These are phyloP conservation scores for Micronycteris hirsuta DNA, from an alignment of 2,113 vertebrate genomes.

Conservation along the genomic window DNA sequence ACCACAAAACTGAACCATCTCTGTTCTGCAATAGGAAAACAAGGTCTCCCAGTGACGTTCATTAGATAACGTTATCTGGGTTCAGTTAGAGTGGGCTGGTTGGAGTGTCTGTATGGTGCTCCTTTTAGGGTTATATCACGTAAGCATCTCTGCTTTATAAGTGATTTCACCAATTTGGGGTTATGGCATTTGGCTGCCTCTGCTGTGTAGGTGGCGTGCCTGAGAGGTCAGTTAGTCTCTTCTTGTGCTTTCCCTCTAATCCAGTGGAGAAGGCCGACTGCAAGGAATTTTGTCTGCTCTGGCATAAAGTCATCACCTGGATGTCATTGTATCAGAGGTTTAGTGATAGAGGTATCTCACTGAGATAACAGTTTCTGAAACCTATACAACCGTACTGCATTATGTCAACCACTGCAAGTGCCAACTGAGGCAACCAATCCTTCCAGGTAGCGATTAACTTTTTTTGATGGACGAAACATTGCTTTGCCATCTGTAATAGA, in stretches of 20 bases:
- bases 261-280: background rate
- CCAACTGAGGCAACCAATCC: background rate
- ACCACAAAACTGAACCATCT: background rate
- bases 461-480: background rate
- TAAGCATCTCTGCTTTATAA: background rate
- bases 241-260: background rate
- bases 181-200: background rate
- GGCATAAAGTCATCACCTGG: background rate
- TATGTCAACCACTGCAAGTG: background rate
- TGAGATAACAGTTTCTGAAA: background rate
- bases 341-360: background rate
- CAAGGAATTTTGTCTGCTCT: background rate
- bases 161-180: background rate
- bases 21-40: background rate
- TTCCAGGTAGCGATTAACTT: background rate
- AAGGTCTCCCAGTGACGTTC: background rate
- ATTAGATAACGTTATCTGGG: background rate
- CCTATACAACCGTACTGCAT: background rate
- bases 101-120: background rate
- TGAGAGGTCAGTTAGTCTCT: background rate
- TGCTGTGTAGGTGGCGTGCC: background rate
- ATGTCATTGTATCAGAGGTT: background rate
- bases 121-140: background rate
- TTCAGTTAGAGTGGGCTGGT: background rate
- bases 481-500: background rate